phyloP scores from a whole-genome alignment of 2,888 invertebrate species.

The Sarcophaga carnaria region DNA sequence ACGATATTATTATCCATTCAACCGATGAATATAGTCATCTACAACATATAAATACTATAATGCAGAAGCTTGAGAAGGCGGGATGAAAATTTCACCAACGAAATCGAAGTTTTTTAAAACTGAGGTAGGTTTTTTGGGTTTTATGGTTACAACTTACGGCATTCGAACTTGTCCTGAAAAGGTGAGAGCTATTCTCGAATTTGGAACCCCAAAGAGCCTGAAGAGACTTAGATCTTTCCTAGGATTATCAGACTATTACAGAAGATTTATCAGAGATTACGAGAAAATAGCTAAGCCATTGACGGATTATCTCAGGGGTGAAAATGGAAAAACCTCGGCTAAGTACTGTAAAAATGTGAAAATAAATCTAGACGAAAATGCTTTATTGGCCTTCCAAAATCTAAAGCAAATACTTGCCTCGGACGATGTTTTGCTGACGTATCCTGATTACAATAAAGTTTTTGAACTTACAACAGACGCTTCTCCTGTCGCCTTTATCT shows the following conservation, averaged over 20 bases:
- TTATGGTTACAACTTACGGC: too few relatives aligned
- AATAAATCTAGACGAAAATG: neutral
- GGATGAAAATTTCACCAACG: conserved; percentile 9
- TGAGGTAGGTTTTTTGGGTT: conserved; percentile 16
- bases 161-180: too few relatives aligned
- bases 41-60: conserved; percentile 6
- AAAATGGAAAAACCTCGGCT: neutral
- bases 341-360: neutral
- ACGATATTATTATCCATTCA: conserved; percentile 10
- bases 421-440: too few relatives aligned
- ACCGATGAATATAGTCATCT: conserved; percentile 12
- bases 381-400: conserved; percentile 10
- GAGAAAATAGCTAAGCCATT: conserved; percentile 1
- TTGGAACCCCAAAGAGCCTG: neutral
- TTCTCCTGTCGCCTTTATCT: conserved; percentile 15
- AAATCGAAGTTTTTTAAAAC: conserved; percentile 33
- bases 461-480: neutral
- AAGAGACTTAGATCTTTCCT: conserved; percentile 22
- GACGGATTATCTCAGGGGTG: neutral
- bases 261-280: conserved; percentile 8
- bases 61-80: conserved; percentile 6
- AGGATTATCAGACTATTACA: conserved; percentile 20
- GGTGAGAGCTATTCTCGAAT: too few relatives aligned
- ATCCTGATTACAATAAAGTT: too few relatives aligned
- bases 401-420: too few relatives aligned